A percentile compares a stretch with the other conserved stretches of the same genome.
phyloP scores from a whole-genome alignment of 2,113 vertebrate genomes.

The Micronycteris hirsuta region DNA sequence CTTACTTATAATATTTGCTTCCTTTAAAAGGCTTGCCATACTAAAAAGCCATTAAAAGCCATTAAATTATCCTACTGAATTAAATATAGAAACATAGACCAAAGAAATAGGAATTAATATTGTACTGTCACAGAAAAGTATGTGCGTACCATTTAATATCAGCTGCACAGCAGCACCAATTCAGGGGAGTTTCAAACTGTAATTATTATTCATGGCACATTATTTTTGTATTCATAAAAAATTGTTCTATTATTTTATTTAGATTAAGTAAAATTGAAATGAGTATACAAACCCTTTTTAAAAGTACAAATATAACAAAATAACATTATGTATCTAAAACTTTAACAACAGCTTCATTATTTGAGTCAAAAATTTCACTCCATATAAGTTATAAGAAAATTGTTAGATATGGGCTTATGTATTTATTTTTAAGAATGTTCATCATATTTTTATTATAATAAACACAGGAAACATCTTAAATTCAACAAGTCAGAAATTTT shows the following conservation, averaged over 20 bases:
- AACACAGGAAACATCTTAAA: neutral
- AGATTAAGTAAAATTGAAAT: neutral
- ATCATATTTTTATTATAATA: neutral
- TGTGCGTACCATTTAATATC: conserved; percentile 7
- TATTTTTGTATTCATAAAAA: neutral
- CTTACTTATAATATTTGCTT: neutral
- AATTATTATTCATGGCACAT: neutral
- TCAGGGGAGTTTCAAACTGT: neutral
- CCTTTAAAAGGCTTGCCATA: neutral
- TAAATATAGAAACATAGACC: conserved; percentile 15
- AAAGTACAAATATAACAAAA: neutral
- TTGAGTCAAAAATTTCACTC: neutral
- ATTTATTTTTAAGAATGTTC: neutral
- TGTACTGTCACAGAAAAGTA: neutral
- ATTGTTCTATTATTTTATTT: neutral
- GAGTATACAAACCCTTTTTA: neutral
- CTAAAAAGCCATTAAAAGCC: neutral
- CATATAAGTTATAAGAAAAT: neutral
- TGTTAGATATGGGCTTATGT: neutral
- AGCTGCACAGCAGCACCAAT: neutral
- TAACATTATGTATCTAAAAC: neutral
- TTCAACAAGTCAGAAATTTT: neutral
- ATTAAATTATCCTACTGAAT: conserved; percentile 27
- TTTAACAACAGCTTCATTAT: neutral
- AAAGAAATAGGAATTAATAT: neutral